A percentile compares a stretch with the other conserved stretches of the same genome.
Conservation (phyloP, 2,113 vertebrate species). For the Dromas ardeola region DNA sequence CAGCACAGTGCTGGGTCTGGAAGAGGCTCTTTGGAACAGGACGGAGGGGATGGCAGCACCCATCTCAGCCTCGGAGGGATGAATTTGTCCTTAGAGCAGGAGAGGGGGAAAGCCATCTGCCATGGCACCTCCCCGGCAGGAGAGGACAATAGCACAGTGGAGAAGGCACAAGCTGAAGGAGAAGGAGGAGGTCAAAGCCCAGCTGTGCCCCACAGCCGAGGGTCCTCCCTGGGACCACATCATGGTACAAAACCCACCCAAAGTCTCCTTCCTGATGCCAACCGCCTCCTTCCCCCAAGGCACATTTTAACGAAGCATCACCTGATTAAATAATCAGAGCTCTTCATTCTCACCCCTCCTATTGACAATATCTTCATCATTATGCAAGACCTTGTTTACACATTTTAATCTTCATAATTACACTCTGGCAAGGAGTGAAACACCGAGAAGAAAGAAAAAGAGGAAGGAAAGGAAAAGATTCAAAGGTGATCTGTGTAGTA, state of each 20-base stretch:
- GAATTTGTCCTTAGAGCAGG: not conserved
- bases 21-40: not conserved
- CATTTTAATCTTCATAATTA: conserved; percentile 53
- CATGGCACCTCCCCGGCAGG: not conserved
- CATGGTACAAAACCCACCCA: not conserved
- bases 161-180: not conserved
- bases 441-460: not conserved
- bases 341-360: not conserved
- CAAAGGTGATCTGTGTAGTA: not conserved
- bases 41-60: not conserved
- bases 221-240: not conserved
- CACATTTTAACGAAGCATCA: not conserved
- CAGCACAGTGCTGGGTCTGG: accelerated
- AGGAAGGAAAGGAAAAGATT: not conserved
- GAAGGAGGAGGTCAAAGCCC: not conserved
- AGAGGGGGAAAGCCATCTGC: not conserved
- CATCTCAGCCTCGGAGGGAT: not conserved
- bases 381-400: conserved; percentile 31
- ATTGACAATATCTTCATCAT: conserved; percentile 1
- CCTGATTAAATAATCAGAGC: not conserved
- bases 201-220: not conserved
- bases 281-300: not conserved
- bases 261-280: not conserved
- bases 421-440: conserved; percentile 34
- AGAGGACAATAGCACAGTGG: not conserved